These are phyloP conservation scores for Nothobranchius kuhntae DNA, from an alignment of 2,113 vertebrate species.

Conservation along the genomic window DNA sequence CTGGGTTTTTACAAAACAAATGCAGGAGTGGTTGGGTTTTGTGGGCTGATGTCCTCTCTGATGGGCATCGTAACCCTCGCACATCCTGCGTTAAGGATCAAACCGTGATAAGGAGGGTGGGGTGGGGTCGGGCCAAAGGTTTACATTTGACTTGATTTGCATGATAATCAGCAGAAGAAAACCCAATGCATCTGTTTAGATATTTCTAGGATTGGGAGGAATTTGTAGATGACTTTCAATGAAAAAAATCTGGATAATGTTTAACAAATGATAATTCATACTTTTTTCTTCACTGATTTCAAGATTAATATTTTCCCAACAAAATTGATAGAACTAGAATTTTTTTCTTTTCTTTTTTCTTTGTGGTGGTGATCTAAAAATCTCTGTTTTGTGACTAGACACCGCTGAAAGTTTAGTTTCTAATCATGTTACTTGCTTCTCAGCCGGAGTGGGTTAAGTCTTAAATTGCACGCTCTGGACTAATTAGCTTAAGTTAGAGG, in stretches of 20 bases:
- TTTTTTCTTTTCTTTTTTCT: no score
- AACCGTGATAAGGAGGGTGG: conserved; percentile 55
- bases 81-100: conserved; percentile 85
- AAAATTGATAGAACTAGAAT: no score
- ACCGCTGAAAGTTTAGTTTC: no score
- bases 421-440: conserved; percentile 4
- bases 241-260: no score
- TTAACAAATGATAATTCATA: background rate
- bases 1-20: conserved; percentile 86
- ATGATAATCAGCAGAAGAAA: background rate
- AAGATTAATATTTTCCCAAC: no score
- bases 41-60: conserved; percentile 90
- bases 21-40: conserved; percentile 85
- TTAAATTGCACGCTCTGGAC: background rate
- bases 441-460: background rate
- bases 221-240: no score
- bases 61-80: conserved; percentile 86
- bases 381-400: no score
- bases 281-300: background rate
- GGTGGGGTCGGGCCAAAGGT: background rate
- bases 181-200: no score
- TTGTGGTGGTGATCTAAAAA: background rate
- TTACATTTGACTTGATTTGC: background rate
- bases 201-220: no score
- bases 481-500: background rate